phyloP scores from a whole-genome alignment of 2,113 vertebrate genomes.

The Tonatia bakeri region DNA sequence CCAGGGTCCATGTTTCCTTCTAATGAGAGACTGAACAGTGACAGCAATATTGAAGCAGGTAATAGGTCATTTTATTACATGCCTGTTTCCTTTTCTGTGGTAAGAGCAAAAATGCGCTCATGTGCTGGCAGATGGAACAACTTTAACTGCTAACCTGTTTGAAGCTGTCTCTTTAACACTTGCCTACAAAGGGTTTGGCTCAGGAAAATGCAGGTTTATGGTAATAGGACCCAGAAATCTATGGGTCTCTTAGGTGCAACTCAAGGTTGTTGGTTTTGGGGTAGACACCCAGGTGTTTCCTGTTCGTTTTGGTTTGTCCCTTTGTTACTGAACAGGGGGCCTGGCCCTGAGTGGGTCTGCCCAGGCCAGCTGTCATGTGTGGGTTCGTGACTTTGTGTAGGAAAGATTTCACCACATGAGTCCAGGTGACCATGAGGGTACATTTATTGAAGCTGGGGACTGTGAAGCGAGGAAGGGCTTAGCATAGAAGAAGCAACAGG shows the following conservation, averaged over 20 bases:
- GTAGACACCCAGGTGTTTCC: neutral
- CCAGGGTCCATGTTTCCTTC: slow-evolving; percentile 80
- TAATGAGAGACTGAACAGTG: slow-evolving; percentile 84
- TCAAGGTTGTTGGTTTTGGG: neutral
- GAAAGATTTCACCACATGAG: too few species aligned
- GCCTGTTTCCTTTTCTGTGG: neutral
- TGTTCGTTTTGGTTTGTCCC: neutral
- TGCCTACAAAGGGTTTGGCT: neutral
- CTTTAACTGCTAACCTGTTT: neutral
- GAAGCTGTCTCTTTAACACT: neutral
- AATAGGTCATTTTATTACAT: neutral
- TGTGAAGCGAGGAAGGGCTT: too few species aligned
- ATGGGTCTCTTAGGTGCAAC: neutral
- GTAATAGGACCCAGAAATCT: neutral
- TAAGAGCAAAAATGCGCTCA: neutral
- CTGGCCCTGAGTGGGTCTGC: too few species aligned
- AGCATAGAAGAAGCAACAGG: too few species aligned
- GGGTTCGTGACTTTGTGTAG: too few species aligned
- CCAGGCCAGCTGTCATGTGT: too few species aligned
- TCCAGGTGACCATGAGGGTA: too few species aligned
- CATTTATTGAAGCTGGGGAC: too few species aligned
- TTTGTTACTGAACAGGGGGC: too few species aligned
- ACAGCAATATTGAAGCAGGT: slow-evolving; percentile 90
- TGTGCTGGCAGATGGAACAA: neutral
- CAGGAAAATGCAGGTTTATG: neutral